Percentiles rank a stretch among this genome's conserved stretches.
Evolutionary conservation across 2,113 vertebrate genomes (phyloP).

Genomic region (Phoxinus phoxinus): DNA sequence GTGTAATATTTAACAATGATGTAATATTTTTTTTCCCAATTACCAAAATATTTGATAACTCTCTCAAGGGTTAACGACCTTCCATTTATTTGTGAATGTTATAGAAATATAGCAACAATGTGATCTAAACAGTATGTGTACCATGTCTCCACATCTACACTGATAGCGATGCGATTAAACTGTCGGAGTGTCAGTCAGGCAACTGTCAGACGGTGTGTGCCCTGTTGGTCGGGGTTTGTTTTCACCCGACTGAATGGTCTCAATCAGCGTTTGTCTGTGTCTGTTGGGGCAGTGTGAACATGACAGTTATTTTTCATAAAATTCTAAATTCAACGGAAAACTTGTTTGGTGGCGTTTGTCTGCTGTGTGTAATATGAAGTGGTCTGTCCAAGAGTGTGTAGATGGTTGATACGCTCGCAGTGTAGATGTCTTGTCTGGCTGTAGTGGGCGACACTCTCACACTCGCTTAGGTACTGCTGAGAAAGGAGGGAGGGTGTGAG

Average conservation of each 20-base stretch:
- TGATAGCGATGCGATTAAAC: background rate
- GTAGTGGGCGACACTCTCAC: constrained; percentile 31
- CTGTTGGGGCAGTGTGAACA: too few relatives aligned
- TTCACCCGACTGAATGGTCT: too few relatives aligned
- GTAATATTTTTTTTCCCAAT: background rate
- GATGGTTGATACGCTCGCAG: background rate
- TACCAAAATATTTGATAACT: background rate
- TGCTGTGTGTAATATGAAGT: too few relatives aligned
- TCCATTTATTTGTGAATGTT: background rate
- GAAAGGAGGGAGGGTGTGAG: background rate
- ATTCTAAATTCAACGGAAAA: too few relatives aligned
- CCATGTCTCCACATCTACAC: background rate
- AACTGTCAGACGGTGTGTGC: too few relatives aligned
- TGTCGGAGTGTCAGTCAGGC: too few relatives aligned
- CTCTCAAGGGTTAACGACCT: background rate
- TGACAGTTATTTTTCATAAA: too few relatives aligned
- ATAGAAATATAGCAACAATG: background rate
- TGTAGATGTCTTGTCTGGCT: constrained; percentile 28
- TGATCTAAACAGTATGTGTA: background rate
- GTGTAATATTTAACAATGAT: too few relatives aligned
- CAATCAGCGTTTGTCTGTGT: too few relatives aligned
- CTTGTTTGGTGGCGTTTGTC: too few relatives aligned
- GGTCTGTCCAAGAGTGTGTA: too few relatives aligned
- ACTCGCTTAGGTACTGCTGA: background rate
- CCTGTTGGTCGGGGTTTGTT: too few relatives aligned